Conservation (phyloP, 2,113 vertebrate species). For the Atlantisia rogersi region DNA sequence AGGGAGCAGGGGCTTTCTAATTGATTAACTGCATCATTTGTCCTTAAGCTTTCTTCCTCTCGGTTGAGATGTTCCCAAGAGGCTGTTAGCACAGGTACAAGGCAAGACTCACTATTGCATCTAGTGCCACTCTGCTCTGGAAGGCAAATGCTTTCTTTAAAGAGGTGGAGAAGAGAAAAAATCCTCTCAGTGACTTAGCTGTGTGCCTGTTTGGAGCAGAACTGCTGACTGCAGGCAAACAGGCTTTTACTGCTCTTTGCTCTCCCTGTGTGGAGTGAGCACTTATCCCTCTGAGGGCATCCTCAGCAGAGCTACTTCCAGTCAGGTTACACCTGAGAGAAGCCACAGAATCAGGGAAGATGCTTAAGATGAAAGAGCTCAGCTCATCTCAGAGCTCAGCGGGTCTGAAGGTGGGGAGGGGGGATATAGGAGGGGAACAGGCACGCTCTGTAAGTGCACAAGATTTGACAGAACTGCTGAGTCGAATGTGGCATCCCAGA, state of each 20-base stretch:
- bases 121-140: not conserved
- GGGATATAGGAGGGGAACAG: not conserved
- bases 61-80: not conserved
- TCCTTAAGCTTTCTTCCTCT: not conserved
- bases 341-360: not conserved
- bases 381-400: not conserved
- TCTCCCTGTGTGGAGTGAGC: not conserved
- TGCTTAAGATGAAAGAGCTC: not conserved
- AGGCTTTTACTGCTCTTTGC: not conserved
- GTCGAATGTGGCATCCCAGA: rapidly evolving
- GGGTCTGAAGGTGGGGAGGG: not conserved
- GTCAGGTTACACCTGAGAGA: not conserved
- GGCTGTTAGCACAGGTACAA: not conserved
- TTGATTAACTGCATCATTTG: not conserved
- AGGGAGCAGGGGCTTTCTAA: not conserved
- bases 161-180: no score
- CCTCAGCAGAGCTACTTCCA: not conserved
- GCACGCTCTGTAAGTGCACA: not conserved
- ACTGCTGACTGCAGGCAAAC: slow-evolving; percentile 14
- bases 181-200: not conserved
- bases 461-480: not conserved
- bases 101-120: rapidly evolving
- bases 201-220: not conserved
- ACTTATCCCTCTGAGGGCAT: not conserved
- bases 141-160: not conserved